Evolutionary conservation across 2,888 invertebrate genomes (phyloP), one percentile per base, ranked within the genome.

Genomic region (Meganola albula): DNA sequence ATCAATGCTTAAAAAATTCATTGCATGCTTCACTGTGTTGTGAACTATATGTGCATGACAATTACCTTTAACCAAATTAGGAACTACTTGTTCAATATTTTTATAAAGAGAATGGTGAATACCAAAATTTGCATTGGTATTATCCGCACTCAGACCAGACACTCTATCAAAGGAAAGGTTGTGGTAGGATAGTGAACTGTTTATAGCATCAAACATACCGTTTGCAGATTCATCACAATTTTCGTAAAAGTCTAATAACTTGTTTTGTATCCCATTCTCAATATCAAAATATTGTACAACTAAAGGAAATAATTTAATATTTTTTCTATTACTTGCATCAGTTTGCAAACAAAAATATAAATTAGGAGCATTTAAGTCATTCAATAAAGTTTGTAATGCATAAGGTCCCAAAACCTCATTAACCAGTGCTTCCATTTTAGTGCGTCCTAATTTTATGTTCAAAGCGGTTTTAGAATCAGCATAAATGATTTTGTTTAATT

Each of bases 281-380:
- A 26, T 23, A 9, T 35, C 27, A 40, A 54, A 56, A 51, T 54
- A 56, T 46, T 54, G 54, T 5, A 53, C 35, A 5, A 54, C 53
- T 21, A 54, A 28, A 21, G 51, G 58, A 34, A 55, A 54, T 9
- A 55, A 31, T 44, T 55, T 54, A 4, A 49, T 49, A 31, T 51
- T 55, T 40, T 54, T 54, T 40, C 42, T 53, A 34, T 59, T 59
- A 3, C 42, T 44, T 13, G 54, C 53, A 52, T 59, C 53, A 10
- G 53, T 57, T 33, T 52, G 53, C n/a, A 59, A 18, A 40, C 53
- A 53, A 27, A 34, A 52, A 52, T 18, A 53, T 8, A 45, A 1
- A 43, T 44, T 37, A n/a, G n/a, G n/a, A 34, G 44, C 44, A 37
- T 39, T 4, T 16, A 16, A 16, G 6, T 16, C 24, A 24, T 27